Base-by-base conservation (phyloP, 2,888 invertebrate species). In the Acleris cristana region DNA sequence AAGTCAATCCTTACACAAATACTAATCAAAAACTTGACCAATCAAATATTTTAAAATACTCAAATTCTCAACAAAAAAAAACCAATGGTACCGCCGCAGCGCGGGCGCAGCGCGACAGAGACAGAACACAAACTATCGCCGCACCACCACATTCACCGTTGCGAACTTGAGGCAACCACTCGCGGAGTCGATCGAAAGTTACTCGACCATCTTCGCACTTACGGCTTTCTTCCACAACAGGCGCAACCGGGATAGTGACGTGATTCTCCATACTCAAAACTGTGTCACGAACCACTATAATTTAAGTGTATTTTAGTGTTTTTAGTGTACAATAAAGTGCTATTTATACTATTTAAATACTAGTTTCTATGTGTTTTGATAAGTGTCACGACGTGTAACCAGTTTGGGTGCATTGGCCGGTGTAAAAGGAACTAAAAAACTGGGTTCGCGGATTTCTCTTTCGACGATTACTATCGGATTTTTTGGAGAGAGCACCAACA, bases 111-210 rank as follows among this genome's bases (percentile, higher is more conserved):
- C 67, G 71, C 49, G 73, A 77, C 76, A 75, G 78, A 82, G 77
- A 84, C 82, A 79, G 76, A 70, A 70, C 74, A 74, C 76, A 73
- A 65, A 74, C 71, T 72, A 69, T 65, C 64, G 65, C 61, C 51
- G 21, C 40, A 72, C 70, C 74, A 74, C 70, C 77, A 74, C 85
- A 85, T 85, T 86, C 86, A 80, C 85, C 77, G 75, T 76, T 73
- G 79, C 79, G 79, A 80, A 77, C 77, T 78, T 82, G 70, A 66
- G 71, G 74, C 63, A 79, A 74, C 77, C 78, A 77, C 82, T 76
- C 80, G 67, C 51, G 18, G n/a, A 72, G 73, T 73, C 59, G 72
- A 79, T 74, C 73, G 78, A 80, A 81, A 69, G 68, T 67, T 30
- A 78, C 73, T 76, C 73, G 70, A 73, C 64, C 72, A 72, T 66